phyloP scores from a whole-genome alignment of 2,888 invertebrate genomes.

The Cylloceria caligata region DNA sequence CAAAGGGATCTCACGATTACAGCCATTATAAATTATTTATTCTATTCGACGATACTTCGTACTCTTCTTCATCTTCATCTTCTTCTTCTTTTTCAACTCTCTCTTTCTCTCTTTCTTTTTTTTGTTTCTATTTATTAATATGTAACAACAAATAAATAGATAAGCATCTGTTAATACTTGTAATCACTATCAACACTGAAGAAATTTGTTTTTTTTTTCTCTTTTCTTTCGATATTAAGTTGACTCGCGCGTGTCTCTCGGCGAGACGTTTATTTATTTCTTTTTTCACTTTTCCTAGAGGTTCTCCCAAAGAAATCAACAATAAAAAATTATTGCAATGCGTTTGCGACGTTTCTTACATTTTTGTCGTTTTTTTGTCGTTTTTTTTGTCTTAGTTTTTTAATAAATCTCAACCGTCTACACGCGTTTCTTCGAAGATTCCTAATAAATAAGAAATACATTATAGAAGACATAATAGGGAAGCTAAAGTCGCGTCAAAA shows the following conservation, averaged over 20 bases:
- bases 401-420: conserved; percentile 68
- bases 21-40: conserved; percentile 81
- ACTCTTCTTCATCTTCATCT: conserved; percentile 20
- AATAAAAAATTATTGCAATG: conserved; percentile 32
- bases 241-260: conserved; percentile 55
- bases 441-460: conserved; percentile 79
- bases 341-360: conserved; percentile 41
- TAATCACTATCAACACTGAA: conserved; percentile 82
- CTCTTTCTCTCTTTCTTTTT: conserved; percentile 61
- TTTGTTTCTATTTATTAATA: conserved; percentile 80
- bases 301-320: conserved; percentile 9
- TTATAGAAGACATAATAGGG: conserved; percentile 81
- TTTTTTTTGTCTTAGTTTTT: too few species aligned
- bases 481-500: conserved; percentile 74
- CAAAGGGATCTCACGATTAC: conserved; percentile 80
- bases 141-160: conserved; percentile 83
- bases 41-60: conserved; percentile 77
- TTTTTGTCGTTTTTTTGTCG: conserved; percentile 59
- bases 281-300: conserved; percentile 19
- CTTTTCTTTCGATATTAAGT: conserved; percentile 66
- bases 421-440: conserved; percentile 76
- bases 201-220: conserved; percentile 75
- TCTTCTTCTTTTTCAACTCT: too few species aligned
- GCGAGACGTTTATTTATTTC: background rate
- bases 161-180: conserved; percentile 82